Evolutionary conservation across 2,113 vertebrate species (phyloP).

Genomic region (Ailurus styani): DNA sequence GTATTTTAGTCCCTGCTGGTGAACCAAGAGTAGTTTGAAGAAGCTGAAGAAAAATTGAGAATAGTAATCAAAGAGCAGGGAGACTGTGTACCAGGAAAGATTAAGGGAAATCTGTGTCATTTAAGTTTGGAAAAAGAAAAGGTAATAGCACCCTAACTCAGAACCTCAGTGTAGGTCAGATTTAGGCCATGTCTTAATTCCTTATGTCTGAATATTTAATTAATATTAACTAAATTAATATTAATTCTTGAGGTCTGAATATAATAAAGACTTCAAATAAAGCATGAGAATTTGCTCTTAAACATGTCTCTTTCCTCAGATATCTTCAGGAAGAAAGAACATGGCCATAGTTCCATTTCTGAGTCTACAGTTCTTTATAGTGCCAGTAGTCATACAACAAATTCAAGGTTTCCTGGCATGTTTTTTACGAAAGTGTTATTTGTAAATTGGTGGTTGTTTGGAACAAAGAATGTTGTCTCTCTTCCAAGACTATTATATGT

Average conservation of each 20-base stretch:
- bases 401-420: not conserved
- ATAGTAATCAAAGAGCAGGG: not conserved
- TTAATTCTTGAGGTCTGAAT: not conserved
- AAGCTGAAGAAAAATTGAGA: not conserved
- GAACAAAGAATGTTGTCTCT: not conserved
- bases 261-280: not conserved
- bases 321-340: not conserved
- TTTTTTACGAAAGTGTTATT: not conserved
- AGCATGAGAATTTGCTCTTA: not conserved
- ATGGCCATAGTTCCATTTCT: not conserved
- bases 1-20: not conserved
- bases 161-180: not conserved
- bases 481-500: not conserved
- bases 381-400: not conserved
- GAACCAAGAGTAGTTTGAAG: not conserved
- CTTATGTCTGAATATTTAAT: not conserved
- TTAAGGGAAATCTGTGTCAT: not conserved
- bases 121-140: not conserved
- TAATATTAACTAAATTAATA: not conserved
- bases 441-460: not conserved
- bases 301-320: not conserved
- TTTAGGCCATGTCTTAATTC: not conserved
- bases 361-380: not conserved
- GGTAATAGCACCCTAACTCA: not conserved
- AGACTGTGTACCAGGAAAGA: not conserved